A percentile compares a stretch with the other conserved stretches of the same genome.
These are phyloP conservation scores for Steinernema feltiae DNA, from an alignment of 1,140 invertebrate species.

Conservation along the genomic window DNA sequence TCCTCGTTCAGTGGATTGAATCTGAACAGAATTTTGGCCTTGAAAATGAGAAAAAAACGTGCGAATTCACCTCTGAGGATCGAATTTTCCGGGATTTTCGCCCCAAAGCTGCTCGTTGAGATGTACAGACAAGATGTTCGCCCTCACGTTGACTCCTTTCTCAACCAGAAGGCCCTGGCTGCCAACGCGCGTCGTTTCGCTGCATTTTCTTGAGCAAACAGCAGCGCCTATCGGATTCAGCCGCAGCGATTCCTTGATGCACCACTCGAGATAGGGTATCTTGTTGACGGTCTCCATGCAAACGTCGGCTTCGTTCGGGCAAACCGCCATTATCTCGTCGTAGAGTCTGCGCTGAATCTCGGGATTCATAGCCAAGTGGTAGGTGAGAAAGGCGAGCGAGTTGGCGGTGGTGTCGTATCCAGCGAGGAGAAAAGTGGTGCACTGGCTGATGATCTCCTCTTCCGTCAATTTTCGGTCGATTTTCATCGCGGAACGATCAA, in stretches of 20 bases:
- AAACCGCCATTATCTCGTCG: constrained; percentile 60
- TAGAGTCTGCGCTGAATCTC: constrained; percentile 63
- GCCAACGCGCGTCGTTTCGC: not conserved
- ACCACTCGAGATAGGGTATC: constrained; percentile 1
- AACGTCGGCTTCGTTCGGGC: not conserved
- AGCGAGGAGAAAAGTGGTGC: constrained; percentile 66
- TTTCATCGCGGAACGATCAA: not conserved
- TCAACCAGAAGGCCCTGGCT: not conserved
- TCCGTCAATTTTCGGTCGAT: not conserved
- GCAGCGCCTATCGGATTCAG: constrained; percentile 1
- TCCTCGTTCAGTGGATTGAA: not conserved
- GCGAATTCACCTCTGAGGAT: constrained; percentile 24
- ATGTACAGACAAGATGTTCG: not conserved
- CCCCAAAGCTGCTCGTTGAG: not conserved
- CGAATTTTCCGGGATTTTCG: not conserved
- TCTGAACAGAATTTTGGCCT: too few species aligned
- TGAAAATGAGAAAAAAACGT: not conserved
- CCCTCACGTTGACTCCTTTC: not conserved
- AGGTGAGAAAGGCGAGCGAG: constrained; percentile 62
- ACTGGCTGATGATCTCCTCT: constrained; percentile 67
- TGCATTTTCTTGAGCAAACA: not conserved
- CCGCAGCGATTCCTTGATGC: not conserved
- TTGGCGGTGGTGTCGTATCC: constrained; percentile 67
- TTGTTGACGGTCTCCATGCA: not conserved
- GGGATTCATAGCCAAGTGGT: constrained; percentile 64